Percentiles rank a stretch among this genome's conserved stretches.
Evolutionary conservation across 1,140 invertebrate species (phyloP).

Genomic region (Musca vetustissima): DNA sequence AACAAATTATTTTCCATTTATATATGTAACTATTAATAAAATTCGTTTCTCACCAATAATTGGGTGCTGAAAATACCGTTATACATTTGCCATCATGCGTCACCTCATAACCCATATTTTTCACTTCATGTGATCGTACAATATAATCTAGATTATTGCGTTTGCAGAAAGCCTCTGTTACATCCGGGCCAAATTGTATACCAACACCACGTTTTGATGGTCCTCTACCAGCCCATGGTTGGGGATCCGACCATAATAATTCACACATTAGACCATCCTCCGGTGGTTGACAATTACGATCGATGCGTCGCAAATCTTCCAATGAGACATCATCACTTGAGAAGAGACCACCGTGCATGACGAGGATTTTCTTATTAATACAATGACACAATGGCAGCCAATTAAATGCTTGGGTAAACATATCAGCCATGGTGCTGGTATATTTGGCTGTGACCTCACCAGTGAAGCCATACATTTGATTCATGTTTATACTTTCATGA

Average conservation of each 20-base stretch:
- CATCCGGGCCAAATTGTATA: conserved; percentile 97
- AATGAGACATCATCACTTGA: conserved; percentile 86
- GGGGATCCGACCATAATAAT: conserved; percentile 97
- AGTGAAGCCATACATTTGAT: conserved; percentile 99
- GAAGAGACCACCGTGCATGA: conserved; percentile 96
- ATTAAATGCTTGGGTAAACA: conserved; percentile 99
- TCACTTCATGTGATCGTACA: conserved; percentile 97
- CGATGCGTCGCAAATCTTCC: conserved; percentile 84
- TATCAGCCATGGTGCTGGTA: conserved; percentile 88
- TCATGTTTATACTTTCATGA: conserved; percentile 98
- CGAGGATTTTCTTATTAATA: conserved; percentile 88
- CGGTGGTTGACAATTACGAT: conserved; percentile 94
- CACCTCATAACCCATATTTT: conserved; percentile 93
- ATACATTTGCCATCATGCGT: conserved; percentile 93
- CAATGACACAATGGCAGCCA: conserved; percentile 95
- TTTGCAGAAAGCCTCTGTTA: conserved; percentile 85
- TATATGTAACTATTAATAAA: no score
- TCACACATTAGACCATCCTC: conserved; percentile 98
- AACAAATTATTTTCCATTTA: neutral
- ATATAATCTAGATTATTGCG: conserved; percentile 90
- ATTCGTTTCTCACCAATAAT: conserved; percentile 96
- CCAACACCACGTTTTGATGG: conserved; percentile 97
- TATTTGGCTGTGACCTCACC: conserved; percentile 98
- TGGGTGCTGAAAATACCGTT: conserved; percentile 97
- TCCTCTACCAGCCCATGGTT: conserved; percentile 79